Conservation (phyloP, 2,797 vertebrate genomes). For the Lacerta agilis region DNA sequence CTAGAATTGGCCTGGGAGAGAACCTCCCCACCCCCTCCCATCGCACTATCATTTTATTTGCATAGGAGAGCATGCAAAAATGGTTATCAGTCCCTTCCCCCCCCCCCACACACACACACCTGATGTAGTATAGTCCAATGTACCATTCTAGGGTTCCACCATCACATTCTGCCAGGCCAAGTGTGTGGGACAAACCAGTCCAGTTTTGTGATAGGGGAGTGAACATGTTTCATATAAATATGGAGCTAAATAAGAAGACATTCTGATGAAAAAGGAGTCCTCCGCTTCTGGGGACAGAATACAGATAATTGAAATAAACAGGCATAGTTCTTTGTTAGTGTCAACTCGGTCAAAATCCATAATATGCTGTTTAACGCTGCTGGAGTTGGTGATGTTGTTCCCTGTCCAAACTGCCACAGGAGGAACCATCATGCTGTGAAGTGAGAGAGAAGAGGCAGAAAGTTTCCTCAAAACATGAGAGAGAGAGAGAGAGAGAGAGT, state of each 20-base stretch:
- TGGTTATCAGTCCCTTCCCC: neutral
- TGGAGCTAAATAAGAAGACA: neutral
- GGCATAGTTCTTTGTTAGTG: neutral
- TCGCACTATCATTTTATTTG: neutral
- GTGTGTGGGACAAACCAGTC: neutral
- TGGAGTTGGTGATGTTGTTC: constrained; percentile 30
- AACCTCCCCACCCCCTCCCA: too few relatives aligned
- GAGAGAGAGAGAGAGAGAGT: too few relatives aligned
- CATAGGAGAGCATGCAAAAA: neutral
- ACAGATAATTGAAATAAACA: neutral
- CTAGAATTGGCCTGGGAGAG: neutral
- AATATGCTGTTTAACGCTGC: constrained; percentile 36
- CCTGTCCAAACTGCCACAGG: too few relatives aligned
- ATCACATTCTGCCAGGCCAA: neutral
- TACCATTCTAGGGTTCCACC: neutral
- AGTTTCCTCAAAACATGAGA: neutral
- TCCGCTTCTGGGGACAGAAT: neutral
- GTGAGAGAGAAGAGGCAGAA: neutral
- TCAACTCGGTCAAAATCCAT: constrained; percentile 15
- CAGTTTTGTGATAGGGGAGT: neutral
- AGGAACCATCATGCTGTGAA: too few relatives aligned
- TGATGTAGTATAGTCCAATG: neutral
- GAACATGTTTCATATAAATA: neutral
- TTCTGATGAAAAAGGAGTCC: neutral
- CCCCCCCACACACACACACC: too few relatives aligned